phyloP scores from a whole-genome alignment of 2,113 vertebrate genomes.

The Motacilla tschutschensis region DNA sequence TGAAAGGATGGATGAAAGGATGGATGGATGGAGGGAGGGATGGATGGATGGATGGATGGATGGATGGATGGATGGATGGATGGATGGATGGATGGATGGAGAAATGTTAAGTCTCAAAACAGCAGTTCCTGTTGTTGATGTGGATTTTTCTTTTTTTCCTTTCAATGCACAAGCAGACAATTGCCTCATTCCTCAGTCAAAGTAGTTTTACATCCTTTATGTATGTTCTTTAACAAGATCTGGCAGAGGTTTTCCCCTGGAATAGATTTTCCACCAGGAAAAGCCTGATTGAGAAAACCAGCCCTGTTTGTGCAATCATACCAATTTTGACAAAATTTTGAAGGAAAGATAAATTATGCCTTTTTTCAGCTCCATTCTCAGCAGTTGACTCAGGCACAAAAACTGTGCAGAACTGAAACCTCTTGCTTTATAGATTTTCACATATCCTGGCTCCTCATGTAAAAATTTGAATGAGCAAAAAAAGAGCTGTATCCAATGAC shows the following conservation, averaged over 20 bases:
- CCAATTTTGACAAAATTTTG: not conserved
- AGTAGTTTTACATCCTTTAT: not conserved
- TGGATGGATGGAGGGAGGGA: not conserved
- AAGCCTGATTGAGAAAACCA: not conserved
- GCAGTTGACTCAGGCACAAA: not conserved
- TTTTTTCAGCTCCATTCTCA: not conserved
- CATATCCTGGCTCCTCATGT: not conserved
- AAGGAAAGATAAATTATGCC: not conserved
- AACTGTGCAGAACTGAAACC: not conserved
- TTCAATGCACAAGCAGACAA: not conserved
- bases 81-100: not conserved
- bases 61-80: not conserved
- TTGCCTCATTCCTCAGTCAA: not conserved
- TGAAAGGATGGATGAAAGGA: not conserved
- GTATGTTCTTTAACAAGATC: not conserved
- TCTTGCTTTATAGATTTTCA: not conserved
- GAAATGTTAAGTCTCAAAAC: not conserved
- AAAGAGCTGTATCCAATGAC: not conserved
- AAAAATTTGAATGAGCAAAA: not conserved
- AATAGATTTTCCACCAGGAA: constrained; percentile 8
- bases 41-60: not conserved
- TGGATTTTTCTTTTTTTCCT: not conserved
- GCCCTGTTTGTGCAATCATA: not conserved
- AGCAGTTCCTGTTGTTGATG: not conserved
- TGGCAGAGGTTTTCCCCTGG: not conserved